These are phyloP conservation scores for Chaetorhynchus papuensis DNA, from an alignment of 2,113 vertebrate species.

Conservation along the genomic window DNA sequence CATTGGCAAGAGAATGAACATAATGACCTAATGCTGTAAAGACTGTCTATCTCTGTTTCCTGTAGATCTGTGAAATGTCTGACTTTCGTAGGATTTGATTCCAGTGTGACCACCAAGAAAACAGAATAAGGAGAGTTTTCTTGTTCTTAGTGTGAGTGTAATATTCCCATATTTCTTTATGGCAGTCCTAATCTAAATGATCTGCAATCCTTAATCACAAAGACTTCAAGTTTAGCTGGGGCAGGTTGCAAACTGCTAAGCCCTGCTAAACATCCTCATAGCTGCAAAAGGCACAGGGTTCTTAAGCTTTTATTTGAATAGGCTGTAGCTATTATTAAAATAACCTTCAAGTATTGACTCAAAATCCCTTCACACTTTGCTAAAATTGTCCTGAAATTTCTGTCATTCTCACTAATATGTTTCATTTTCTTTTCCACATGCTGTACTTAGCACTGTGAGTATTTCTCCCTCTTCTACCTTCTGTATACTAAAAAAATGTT, in stretches of 20 bases:
- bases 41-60: slow-evolving; percentile 25
- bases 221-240: slow-evolving; percentile 24
- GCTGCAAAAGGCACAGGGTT: slow-evolving; percentile 63
- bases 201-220: neutral
- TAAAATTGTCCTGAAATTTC: slow-evolving; percentile 70
- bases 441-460: slow-evolving; percentile 16
- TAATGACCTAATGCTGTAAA: slow-evolving; percentile 34
- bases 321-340: slow-evolving; percentile 73
- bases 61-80: slow-evolving; percentile 10
- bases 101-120: slow-evolving; percentile 26
- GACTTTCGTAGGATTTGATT: slow-evolving; percentile 40
- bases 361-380: slow-evolving; percentile 68
- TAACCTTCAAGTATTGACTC: slow-evolving; percentile 73
- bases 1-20: neutral
- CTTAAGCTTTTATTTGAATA: slow-evolving; percentile 73
- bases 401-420: slow-evolving; percentile 56
- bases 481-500: slow-evolving; percentile 21
- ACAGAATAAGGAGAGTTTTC: neutral
- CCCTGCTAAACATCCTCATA: slow-evolving; percentile 58
- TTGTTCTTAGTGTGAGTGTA: slow-evolving; percentile 3
- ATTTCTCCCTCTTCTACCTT: slow-evolving; percentile 20
- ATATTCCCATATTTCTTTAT: slow-evolving; percentile 28
- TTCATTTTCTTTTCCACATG: slow-evolving; percentile 56
- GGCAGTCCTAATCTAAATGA: slow-evolving; percentile 20
- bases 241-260: slow-evolving; percentile 58